Percentiles rank a stretch among this genome's conserved stretches.
These are phyloP conservation scores for Scelioninae gen. 1 DNA, from an alignment of 2,888 invertebrate genomes.

Conservation along the genomic window DNA sequence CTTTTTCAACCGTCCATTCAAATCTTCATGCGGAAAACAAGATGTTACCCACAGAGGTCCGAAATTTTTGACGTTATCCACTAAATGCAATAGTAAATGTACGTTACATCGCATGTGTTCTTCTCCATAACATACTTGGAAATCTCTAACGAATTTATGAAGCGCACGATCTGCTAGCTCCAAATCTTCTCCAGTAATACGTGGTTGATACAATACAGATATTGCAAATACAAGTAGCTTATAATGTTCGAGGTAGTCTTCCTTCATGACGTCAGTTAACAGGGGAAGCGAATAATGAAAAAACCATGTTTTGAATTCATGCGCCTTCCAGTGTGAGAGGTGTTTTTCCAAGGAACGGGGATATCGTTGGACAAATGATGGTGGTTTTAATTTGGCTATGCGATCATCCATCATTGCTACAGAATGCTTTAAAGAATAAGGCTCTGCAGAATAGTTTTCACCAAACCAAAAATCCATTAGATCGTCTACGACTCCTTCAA, in stretches of 20 bases:
- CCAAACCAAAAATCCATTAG: conserved; percentile 6
- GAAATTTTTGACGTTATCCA: too few relatives aligned
- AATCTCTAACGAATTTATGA: conserved; percentile 52
- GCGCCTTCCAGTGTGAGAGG: conserved; percentile 69
- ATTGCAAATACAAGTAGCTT: conserved; percentile 52
- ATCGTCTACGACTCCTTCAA: too few relatives aligned
- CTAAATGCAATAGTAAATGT: too few relatives aligned
- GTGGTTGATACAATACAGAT: conserved; percentile 44
- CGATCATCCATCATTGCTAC: conserved; percentile 22
- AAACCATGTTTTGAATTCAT: conserved; percentile 68
- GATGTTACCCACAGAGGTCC: too few relatives aligned
- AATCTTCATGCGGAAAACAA: too few relatives aligned
- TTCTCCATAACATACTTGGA: conserved; percentile 54
- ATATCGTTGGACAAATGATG: conserved; percentile 55
- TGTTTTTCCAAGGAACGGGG: conserved; percentile 60
- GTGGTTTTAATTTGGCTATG: conserved; percentile 39
- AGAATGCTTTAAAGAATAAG: conserved; percentile 23
- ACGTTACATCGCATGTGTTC: too few relatives aligned
- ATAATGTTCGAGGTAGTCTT: conserved; percentile 69
- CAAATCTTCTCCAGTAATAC: conserved; percentile 48
- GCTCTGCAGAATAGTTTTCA: conserved; percentile 12
- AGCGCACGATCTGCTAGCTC: conserved; percentile 49
- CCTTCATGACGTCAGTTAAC: conserved; percentile 67
- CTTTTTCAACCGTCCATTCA: conserved; percentile 48
- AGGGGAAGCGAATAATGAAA: conserved; percentile 71